These are phyloP conservation scores for Charaxes varanes DNA, from an alignment of 1,140 invertebrate genomes.

Conservation along the genomic window DNA sequence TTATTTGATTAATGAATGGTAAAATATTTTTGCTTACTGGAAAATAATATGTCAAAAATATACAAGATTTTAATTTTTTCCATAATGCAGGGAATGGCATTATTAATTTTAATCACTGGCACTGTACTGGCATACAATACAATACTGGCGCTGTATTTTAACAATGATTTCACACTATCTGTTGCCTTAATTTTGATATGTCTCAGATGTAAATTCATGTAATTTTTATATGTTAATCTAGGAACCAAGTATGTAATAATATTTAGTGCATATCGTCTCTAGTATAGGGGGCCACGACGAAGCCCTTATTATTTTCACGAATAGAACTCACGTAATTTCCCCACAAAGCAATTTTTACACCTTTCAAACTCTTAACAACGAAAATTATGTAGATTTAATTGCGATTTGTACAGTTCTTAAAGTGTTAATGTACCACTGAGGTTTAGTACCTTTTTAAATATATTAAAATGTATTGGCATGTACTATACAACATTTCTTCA, in stretches of 20 bases:
- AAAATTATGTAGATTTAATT: conserved; percentile 10
- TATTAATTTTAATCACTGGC: too few species aligned
- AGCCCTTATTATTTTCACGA: conserved; percentile 10
- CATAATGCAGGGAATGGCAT: too few species aligned
- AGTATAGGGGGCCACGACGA: conserved; percentile 16
- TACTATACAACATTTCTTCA: too few species aligned
- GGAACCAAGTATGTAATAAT: conserved; percentile 26
- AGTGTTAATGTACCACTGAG: conserved; percentile 16
- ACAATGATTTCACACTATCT: conserved; percentile 31
- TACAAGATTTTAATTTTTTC: too few species aligned
- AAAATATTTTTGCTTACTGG: too few species aligned
- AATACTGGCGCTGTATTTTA: conserved; percentile 23
- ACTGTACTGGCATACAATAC: too few species aligned
- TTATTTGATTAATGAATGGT: too few species aligned
- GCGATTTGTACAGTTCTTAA: too few species aligned
- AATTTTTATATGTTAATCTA: conserved; percentile 31
- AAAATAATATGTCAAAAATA: too few species aligned
- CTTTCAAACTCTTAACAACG: conserved; percentile 17
- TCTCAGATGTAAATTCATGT: conserved; percentile 38
- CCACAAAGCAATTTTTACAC: too few species aligned
- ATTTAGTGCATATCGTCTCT: conserved; percentile 45
- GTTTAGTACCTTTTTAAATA: neutral
- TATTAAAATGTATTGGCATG: neutral
- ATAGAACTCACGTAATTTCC: too few species aligned
- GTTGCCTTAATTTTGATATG: conserved; percentile 55